phyloP scores from a whole-genome alignment of 1,140 invertebrate species.

The Apis cerana region DNA sequence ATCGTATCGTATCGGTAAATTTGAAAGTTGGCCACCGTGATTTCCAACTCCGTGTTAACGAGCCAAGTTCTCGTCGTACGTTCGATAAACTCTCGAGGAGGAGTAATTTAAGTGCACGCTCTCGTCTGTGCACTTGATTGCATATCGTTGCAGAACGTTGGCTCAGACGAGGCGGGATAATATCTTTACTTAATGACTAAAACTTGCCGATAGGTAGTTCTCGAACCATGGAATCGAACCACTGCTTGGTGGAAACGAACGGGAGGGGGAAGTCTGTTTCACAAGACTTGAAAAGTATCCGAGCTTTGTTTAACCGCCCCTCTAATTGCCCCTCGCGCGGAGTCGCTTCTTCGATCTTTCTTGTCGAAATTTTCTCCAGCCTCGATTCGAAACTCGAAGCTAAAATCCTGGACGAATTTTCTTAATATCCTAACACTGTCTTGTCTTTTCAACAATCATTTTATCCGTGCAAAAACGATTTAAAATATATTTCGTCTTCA shows the following conservation, averaged over 20 bases:
- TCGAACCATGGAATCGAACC: not conserved
- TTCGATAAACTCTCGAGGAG: not conserved
- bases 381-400: no score
- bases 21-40: not conserved
- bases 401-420: no score
- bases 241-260: not conserved
- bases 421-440: no score
- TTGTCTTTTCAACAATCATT: no score
- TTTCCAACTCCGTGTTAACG: not conserved
- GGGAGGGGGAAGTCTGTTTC: not conserved
- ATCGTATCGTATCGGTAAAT: not conserved
- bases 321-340: no score
- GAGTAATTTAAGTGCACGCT: slow-evolving; percentile 4
- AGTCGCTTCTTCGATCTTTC: no score
- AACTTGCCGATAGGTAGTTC: not conserved
- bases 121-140: slow-evolving; percentile 5
- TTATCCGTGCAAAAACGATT: no score
- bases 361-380: no score
- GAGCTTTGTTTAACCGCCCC: not conserved
- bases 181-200: not conserved
- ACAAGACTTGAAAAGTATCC: not conserved
- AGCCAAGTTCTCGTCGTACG: not conserved
- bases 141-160: not conserved
- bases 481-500: no score
- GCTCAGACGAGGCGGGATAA: not conserved